A percentile compares a stretch with the other conserved stretches of the same genome.
Evolutionary conservation across 2,797 vertebrate genomes (phyloP).

Genomic region (Phylloscopus collybita): DNA sequence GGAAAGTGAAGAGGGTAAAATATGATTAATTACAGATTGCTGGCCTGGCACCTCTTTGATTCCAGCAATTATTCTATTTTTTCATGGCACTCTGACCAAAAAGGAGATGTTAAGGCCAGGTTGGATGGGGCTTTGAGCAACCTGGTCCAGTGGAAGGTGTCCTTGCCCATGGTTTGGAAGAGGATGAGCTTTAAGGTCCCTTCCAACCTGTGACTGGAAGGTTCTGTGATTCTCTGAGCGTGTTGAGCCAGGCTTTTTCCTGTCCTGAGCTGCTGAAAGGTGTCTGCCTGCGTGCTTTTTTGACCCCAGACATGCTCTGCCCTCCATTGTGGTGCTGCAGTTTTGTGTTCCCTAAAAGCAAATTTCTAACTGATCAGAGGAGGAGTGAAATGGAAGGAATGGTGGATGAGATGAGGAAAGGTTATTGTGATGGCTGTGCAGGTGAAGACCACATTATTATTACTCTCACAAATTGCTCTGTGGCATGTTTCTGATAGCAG

Average conservation of each 20-base stretch:
- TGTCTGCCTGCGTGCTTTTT: neutral
- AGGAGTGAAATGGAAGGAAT: conserved; percentile 39
- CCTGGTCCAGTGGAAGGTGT: neutral
- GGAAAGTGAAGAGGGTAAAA: neutral
- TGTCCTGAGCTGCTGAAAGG: neutral
- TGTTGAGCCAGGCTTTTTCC: neutral
- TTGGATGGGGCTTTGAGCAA: neutral
- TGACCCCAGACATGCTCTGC: neutral
- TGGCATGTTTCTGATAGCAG: conserved; percentile 44
- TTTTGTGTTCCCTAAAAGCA: conserved; percentile 17
- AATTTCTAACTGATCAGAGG: conserved; percentile 38
- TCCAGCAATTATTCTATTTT: conserved; percentile 25
- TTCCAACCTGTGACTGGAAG: neutral
- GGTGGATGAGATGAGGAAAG: conserved; percentile 22
- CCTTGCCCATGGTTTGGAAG: neutral
- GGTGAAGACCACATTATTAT: conserved; percentile 37
- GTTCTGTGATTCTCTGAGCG: neutral
- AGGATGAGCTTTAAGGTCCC: neutral
- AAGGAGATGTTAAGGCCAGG: neutral
- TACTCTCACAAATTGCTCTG: conserved; percentile 43
- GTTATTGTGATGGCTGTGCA: neutral
- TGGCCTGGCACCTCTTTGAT: conserved; percentile 1
- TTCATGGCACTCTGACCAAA: neutral
- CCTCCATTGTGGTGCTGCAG: neutral
- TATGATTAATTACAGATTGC: conserved; percentile 12